phyloP scores from a whole-genome alignment of 2,113 vertebrate genomes.

The Microcebus ravelobensis region DNA sequence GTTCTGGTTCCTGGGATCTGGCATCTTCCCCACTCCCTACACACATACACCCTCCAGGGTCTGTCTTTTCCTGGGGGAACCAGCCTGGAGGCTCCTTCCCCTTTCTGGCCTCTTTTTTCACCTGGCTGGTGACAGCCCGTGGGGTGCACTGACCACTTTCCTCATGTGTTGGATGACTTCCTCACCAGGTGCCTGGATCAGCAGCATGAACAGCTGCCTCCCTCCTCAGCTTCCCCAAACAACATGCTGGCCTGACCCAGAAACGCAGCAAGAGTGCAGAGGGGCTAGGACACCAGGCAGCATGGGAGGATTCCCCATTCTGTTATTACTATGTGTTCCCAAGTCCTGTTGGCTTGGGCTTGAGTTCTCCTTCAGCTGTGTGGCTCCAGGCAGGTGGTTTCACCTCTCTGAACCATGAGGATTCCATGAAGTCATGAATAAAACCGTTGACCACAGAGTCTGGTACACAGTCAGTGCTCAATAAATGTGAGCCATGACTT shows the following conservation, averaged over 20 bases:
- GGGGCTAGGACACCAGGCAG: accelerated
- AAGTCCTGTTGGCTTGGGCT: background rate
- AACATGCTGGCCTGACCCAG: background rate
- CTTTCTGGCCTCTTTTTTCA: background rate
- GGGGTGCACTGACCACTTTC: background rate
- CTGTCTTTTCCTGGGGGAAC: background rate
- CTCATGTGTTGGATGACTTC: background rate
- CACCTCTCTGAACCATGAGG: background rate
- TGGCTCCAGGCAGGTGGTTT: background rate
- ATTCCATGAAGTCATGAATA: background rate
- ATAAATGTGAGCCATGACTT: background rate
- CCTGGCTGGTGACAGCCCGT: background rate
- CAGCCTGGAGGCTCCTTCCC: too few species aligned
- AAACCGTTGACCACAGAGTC: background rate
- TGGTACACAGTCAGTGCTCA: background rate
- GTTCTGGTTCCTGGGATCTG: background rate
- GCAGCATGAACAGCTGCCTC: background rate
- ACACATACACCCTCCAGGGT: too few species aligned
- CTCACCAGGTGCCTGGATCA: background rate
- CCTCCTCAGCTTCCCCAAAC: background rate
- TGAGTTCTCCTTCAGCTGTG: background rate
- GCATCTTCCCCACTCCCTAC: accelerated
- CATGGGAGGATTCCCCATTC: background rate
- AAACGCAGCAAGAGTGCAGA: background rate
- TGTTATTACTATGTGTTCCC: background rate